A percentile compares a stretch with the other conserved stretches of the same genome.
Evolutionary conservation across 30 jellyfish, hydroid and myxozoan species (phyloP).

Genomic region (Aurelia coerulea): DNA sequence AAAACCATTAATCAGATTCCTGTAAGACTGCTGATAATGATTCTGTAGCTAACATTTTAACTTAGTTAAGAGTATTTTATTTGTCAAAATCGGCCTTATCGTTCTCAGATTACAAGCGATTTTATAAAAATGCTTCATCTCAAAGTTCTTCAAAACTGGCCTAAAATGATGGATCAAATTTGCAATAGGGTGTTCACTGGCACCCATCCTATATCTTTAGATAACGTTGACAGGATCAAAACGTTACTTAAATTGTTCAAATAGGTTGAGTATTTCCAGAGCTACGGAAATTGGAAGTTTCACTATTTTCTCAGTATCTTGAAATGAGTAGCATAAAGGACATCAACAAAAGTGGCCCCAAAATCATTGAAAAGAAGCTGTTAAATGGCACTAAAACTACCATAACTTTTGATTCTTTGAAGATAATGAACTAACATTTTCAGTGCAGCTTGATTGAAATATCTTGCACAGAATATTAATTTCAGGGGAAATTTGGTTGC

Average conservation of each 20-base stretch:
- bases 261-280: constrained; percentile 3
- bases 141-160: too few relatives aligned
- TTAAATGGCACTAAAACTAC: neutral
- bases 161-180: too few relatives aligned
- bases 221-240: neutral
- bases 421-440: too few relatives aligned
- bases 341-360: neutral
- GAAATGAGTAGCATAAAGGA: neutral
- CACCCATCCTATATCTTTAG: neutral
- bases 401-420: neutral
- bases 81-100: too few relatives aligned
- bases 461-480: too few relatives aligned
- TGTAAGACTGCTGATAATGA: too few relatives aligned
- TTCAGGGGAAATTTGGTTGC: neutral
- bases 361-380: neutral
- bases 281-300: neutral
- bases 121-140: too few relatives aligned
- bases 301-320: neutral
- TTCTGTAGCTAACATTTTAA: too few relatives aligned
- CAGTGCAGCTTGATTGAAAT: too few relatives aligned
- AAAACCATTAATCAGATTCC: too few relatives aligned
- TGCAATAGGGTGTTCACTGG: neutral
- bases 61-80: too few relatives aligned
- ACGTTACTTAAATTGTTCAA: constrained; percentile 1
- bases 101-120: too few relatives aligned